A percentile compares a stretch with the other conserved stretches of the same genome.
Evolutionary conservation across 2,113 vertebrate genomes (phyloP).

Genomic region (Pollachius pollachius): DNA sequence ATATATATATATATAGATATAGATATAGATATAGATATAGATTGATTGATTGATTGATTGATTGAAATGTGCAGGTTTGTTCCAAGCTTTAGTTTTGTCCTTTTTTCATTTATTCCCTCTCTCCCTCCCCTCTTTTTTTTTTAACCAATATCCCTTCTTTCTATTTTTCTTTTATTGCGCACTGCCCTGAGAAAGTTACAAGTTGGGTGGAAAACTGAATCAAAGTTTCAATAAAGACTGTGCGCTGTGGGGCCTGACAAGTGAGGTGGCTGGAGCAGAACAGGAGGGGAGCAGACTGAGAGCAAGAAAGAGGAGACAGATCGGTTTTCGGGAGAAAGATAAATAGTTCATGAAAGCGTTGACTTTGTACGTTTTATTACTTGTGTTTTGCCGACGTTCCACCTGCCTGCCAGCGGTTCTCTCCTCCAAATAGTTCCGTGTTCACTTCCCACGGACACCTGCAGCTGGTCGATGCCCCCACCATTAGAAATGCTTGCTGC

Average conservation of each 20-base stretch:
- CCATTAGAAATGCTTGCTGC: constrained; percentile 19
- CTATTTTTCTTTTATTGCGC: constrained; percentile 75
- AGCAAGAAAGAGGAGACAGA: constrained; percentile 54
- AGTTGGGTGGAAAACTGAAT: constrained; percentile 62
- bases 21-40: too few relatives aligned
- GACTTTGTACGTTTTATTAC: constrained; percentile 66
- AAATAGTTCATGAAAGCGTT: constrained; percentile 73
- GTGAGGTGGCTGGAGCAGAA: constrained; percentile 53
- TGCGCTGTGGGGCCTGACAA: constrained; percentile 66
- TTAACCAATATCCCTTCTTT: constrained; percentile 56
- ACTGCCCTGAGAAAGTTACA: constrained; percentile 70
- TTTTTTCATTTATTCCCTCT: background rate
- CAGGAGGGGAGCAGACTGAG: constrained; percentile 22
- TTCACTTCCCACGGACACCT: background rate
- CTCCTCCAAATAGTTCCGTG: constrained; percentile 7
- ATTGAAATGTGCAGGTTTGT: background rate
- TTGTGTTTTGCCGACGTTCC: constrained; percentile 53
- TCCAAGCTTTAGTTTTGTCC: constrained; percentile 27
- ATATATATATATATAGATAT: constrained; percentile 16
- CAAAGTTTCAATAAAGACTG: constrained; percentile 73
- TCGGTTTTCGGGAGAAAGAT: constrained; percentile 59
- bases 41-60: too few relatives aligned
- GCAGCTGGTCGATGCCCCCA: constrained; percentile 45
- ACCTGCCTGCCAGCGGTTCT: constrained; percentile 54
- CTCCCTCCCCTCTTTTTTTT: constrained; percentile 30